Conservation (phyloP, 2,888 invertebrate species). For the Anodontia alba region DNA sequence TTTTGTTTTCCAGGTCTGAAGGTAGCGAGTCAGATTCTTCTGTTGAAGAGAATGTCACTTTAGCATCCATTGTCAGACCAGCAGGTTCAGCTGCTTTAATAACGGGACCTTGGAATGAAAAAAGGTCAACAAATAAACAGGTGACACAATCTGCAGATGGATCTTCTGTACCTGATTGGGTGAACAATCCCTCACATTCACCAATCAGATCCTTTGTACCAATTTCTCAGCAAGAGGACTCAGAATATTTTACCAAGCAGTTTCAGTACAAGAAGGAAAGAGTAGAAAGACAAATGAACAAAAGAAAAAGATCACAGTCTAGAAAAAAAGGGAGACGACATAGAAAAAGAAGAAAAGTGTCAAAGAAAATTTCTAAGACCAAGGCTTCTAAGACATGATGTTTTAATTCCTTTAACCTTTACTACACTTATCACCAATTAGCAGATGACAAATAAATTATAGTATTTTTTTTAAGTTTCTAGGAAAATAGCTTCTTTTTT, state of each 20-base stretch:
- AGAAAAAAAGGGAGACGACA: conserved; percentile 28
- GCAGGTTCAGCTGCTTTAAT: conserved; percentile 46
- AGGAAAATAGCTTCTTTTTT: too few relatives aligned
- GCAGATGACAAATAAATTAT: too few relatives aligned
- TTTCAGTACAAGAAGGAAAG: conserved; percentile 48
- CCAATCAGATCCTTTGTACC: conserved; percentile 61
- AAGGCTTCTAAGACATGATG: background rate
- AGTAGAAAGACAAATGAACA: conserved; percentile 43
- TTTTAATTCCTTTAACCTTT: too few relatives aligned
- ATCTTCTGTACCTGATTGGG: conserved; percentile 48
- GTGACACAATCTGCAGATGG: conserved; percentile 34
- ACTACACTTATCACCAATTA: too few relatives aligned
- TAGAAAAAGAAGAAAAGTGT: conserved; percentile 39
- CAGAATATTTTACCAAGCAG: conserved; percentile 55
- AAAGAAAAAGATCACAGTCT: conserved; percentile 40
- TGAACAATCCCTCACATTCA: conserved; percentile 41
- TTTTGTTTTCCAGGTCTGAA: background rate
- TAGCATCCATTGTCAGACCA: conserved; percentile 40
- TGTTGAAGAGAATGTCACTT: conserved; percentile 47
- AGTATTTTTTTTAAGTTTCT: too few relatives aligned
- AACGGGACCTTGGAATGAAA: conserved; percentile 57
- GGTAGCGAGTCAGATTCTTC: conserved; percentile 10
- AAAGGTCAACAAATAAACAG: background rate
- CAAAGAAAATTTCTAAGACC: conserved; percentile 17
- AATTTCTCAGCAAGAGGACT: conserved; percentile 55